phyloP scores from a whole-genome alignment of 2,113 vertebrate species.

The Pimephales promelas region DNA sequence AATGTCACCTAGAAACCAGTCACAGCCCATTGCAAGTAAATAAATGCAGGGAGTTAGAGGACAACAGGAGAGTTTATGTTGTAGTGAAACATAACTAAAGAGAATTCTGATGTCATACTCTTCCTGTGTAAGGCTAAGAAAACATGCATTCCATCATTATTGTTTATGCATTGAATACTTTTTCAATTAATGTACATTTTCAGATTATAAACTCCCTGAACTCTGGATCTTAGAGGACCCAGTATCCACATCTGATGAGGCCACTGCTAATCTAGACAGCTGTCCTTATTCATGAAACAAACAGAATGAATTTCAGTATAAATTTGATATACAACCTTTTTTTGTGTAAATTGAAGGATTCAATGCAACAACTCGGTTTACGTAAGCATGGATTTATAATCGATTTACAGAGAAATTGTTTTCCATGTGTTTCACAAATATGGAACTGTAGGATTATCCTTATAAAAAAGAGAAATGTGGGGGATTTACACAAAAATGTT shows the following conservation, averaged over 20 bases:
- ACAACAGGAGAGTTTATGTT: neutral
- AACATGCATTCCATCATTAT: conserved; percentile 37
- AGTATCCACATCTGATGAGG: conserved; percentile 6
- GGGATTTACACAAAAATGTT: neutral
- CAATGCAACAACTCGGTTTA: neutral
- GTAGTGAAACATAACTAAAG: neutral
- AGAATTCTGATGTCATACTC: conserved; percentile 23
- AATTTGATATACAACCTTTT: neutral
- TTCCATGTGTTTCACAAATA: neutral
- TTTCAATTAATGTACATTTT: conserved; percentile 22
- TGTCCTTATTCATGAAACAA: neutral
- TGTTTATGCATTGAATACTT: conserved; percentile 15
- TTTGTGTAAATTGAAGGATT: neutral
- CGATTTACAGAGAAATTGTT: neutral
- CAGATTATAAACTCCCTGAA: conserved; percentile 1
- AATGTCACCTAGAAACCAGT: neutral
- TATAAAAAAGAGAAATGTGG: neutral
- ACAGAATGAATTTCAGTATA: neutral
- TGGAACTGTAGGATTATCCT: neutral
- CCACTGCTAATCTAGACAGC: neutral
- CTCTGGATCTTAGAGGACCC: neutral
- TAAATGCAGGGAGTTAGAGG: neutral
- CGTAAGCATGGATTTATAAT: neutral
- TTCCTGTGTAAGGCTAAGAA: neutral
- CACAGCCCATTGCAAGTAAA: neutral